phyloP scores from a whole-genome alignment of 2,113 vertebrate genomes.

The Forbesichthys papilliferus region DNA sequence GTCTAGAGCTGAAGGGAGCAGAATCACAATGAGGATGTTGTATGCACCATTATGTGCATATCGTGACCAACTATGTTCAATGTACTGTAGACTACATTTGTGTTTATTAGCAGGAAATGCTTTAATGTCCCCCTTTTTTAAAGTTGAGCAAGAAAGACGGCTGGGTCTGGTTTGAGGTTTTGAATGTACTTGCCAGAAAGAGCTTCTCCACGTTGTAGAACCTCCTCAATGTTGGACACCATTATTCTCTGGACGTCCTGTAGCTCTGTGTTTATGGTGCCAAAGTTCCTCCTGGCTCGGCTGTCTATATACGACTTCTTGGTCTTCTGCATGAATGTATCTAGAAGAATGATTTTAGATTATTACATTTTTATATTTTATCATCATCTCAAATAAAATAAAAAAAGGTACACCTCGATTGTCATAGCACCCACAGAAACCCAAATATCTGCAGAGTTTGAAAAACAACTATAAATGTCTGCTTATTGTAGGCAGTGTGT shows the following conservation, averaged over 20 bases:
- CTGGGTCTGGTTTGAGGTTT: not conserved
- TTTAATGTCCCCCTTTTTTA: not conserved
- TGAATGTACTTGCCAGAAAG: slow-evolving; percentile 83
- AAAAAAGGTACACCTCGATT: too few species aligned
- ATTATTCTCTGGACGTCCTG: slow-evolving; percentile 98
- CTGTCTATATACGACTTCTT: slow-evolving; percentile 94
- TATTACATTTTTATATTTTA: not conserved
- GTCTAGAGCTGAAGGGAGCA: slow-evolving; percentile 82
- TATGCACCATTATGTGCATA: not conserved
- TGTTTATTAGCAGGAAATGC: not conserved
- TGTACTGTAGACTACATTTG: not conserved
- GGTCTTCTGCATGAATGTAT: slow-evolving; percentile 97
- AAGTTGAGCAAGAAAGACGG: not conserved
- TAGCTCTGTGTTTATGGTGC: slow-evolving; percentile 94
- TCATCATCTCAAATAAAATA: too few species aligned
- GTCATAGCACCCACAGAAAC: too few species aligned
- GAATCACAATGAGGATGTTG: not conserved
- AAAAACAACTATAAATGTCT: too few species aligned
- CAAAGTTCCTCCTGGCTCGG: slow-evolving; percentile 88
- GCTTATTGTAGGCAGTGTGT: too few species aligned
- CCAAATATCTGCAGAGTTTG: too few species aligned
- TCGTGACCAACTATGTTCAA: not conserved
- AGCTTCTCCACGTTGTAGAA: slow-evolving; percentile 91
- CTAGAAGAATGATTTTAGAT: slow-evolving; percentile 66
- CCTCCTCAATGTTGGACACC: slow-evolving; percentile 98